Evolutionary conservation across 2,113 vertebrate species (phyloP).

Genomic region (Aepyceros melampus): DNA sequence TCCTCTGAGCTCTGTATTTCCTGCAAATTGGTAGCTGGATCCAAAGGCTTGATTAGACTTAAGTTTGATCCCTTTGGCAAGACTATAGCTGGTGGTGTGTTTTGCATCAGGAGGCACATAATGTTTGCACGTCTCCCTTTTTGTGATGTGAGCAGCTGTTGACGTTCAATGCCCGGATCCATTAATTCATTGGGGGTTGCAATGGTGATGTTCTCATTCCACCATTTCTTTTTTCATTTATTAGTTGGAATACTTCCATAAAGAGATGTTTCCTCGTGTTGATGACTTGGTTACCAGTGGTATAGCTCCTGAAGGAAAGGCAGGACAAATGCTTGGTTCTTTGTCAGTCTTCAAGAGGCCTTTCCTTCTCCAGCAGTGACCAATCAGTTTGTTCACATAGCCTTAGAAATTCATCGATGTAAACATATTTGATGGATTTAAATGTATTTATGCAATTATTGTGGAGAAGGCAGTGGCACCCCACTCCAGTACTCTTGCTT

Average conservation of each 20-base stretch:
- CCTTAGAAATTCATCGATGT: background rate
- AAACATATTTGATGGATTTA: background rate
- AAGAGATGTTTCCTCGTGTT: background rate
- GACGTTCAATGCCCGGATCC: background rate
- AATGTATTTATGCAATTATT: background rate
- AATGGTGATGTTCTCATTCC: background rate
- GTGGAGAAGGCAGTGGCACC: too few species aligned
- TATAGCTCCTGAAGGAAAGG: background rate
- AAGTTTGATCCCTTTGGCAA: conserved; percentile 40
- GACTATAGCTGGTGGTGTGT: background rate
- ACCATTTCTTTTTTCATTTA: conserved; percentile 18
- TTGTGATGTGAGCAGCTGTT: conserved; percentile 24
- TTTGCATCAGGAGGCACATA: conserved; percentile 15
- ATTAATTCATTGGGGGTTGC: background rate
- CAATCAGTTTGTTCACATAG: background rate
- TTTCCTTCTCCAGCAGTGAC: background rate
- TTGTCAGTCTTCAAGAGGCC: background rate
- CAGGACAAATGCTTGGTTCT: background rate
- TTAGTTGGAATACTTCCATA: conserved; percentile 20
- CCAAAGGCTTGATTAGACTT: conserved; percentile 48
- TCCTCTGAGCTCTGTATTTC: conserved; percentile 41
- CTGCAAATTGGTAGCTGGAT: conserved; percentile 32
- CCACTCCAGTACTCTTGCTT: too few species aligned
- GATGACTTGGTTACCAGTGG: background rate
- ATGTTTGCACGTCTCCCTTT: background rate